Percentiles rank a stretch among this genome's conserved stretches.
phyloP scores from a whole-genome alignment of 2,113 vertebrate species.

The Malurus alboscapulatus region DNA sequence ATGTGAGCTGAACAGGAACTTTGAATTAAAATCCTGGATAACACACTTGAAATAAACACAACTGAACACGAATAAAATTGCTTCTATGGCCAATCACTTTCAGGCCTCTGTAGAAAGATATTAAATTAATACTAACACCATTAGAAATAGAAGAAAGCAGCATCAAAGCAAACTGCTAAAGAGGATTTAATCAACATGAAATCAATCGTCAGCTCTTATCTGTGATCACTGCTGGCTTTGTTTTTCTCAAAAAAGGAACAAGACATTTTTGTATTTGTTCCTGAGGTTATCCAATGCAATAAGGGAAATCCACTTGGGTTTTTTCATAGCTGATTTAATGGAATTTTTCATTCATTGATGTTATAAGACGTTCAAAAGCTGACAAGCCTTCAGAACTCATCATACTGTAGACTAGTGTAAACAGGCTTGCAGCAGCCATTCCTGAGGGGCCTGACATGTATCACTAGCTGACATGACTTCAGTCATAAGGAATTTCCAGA shows the following conservation, averaged over 20 bases:
- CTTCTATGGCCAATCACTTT: background rate
- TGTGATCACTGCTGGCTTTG: background rate
- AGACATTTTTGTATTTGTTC: background rate
- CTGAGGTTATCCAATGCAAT: background rate
- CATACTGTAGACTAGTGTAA: background rate
- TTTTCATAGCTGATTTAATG: background rate
- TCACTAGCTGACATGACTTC: background rate
- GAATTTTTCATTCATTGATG: background rate
- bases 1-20: background rate
- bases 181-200: background rate
- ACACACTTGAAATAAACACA: background rate
- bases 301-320: background rate
- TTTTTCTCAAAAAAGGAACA: background rate
- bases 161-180: background rate
- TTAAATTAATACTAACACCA: background rate
- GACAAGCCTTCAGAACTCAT: background rate
- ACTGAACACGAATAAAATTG: background rate
- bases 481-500: background rate
- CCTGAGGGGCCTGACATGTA: background rate
- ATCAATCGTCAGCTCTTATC: background rate
- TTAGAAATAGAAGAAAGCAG: background rate
- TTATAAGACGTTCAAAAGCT: background rate
- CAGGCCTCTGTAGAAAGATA: background rate
- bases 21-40: background rate
- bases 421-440: background rate